phyloP scores from a whole-genome alignment of 2,797 vertebrate species.

The Poeciliopsis infans region DNA sequence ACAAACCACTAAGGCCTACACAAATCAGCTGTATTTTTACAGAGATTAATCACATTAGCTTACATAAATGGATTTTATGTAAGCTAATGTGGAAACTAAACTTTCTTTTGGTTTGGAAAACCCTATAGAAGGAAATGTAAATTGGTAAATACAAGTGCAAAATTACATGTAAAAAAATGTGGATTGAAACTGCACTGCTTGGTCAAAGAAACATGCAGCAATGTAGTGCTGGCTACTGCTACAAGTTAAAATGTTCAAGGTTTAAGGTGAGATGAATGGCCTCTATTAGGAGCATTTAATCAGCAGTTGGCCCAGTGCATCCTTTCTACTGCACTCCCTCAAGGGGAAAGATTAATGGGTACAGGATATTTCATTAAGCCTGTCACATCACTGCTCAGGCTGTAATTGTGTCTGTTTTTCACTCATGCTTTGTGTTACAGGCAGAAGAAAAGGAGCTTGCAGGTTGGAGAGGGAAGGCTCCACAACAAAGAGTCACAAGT shows the following conservation, averaged over 20 bases:
- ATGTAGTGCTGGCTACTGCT: conserved; percentile 45
- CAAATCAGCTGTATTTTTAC: background rate
- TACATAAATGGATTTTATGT: background rate
- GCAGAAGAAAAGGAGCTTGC: conserved; percentile 58
- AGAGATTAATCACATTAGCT: background rate
- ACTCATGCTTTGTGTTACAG: conserved; percentile 68
- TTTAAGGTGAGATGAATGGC: conserved; percentile 79
- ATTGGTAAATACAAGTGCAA: background rate
- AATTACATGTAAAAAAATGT: conserved; percentile 10
- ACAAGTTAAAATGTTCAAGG: conserved; percentile 67
- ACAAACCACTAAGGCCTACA: background rate
- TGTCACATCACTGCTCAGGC: conserved; percentile 63
- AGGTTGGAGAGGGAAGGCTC: conserved; percentile 45
- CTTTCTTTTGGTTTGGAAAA: background rate
- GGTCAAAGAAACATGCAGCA: conserved; percentile 18
- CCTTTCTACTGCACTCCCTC: conserved; percentile 72
- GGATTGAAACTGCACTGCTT: conserved; percentile 60
- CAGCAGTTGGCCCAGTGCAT: conserved; percentile 76
- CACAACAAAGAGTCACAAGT: conserved; percentile 36
- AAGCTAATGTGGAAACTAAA: background rate
- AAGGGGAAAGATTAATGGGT: conserved; percentile 83
- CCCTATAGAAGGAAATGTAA: background rate
- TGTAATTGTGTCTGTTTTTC: conserved; percentile 70
- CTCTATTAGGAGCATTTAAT: conserved; percentile 87
- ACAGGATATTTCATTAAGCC: conserved; percentile 80